These are phyloP conservation scores for Bicyclus anynana DNA, from an alignment of 1,140 invertebrate genomes.

Conservation along the genomic window DNA sequence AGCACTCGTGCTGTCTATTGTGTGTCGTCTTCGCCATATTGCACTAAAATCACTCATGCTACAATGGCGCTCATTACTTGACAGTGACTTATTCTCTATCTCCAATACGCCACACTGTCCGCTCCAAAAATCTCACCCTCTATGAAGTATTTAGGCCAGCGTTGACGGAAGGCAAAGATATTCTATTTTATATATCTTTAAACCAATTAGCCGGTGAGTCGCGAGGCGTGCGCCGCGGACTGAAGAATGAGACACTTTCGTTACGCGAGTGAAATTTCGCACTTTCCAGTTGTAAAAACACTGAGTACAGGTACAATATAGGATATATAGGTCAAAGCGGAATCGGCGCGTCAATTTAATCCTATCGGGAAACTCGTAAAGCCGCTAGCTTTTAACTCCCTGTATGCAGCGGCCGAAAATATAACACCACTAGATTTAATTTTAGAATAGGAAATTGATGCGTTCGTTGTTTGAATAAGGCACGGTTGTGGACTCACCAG, in stretches of 20 bases:
- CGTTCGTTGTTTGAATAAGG: constrained; percentile 12
- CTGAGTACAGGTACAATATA: background rate
- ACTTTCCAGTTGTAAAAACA: background rate
- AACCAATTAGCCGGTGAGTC: constrained; percentile 46
- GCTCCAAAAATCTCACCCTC: constrained; percentile 1
- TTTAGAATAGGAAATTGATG: constrained; percentile 21
- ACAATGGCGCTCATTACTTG: too few species aligned
- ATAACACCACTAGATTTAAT: constrained; percentile 46
- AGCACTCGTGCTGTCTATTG: too few species aligned
- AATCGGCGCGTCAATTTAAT: constrained; percentile 27
- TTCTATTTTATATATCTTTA: constrained; percentile 55
- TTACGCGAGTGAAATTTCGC: constrained; percentile 30
- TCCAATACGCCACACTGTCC: too few species aligned
- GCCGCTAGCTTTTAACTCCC: constrained; percentile 39
- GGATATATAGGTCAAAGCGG: background rate
- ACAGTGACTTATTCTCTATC: too few species aligned
- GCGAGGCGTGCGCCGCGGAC: constrained; percentile 28
- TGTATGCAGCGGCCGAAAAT: constrained; percentile 58
- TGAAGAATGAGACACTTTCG: constrained; percentile 46
- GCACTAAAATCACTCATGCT: too few species aligned
- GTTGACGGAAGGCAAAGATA: constrained; percentile 47
- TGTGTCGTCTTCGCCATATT: too few species aligned
- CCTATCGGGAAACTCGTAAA: constrained; percentile 40
- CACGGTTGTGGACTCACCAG: constrained; percentile 48
- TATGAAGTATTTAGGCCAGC: constrained; percentile 60